Evolutionary conservation across 2,797 vertebrate genomes (phyloP).

Genomic region (Orientallactaga sibirica): DNA sequence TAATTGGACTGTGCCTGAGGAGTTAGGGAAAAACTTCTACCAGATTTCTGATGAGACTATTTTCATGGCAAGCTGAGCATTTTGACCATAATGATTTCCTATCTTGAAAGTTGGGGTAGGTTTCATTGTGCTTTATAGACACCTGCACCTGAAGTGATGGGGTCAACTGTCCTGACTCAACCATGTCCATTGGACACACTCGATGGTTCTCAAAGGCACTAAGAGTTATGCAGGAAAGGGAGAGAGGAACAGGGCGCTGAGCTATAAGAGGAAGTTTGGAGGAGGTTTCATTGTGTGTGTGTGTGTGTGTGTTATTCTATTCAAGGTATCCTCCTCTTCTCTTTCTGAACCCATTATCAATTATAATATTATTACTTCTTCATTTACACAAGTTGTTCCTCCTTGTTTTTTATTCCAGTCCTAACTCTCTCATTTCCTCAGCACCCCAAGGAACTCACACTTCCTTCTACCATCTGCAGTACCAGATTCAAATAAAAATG

Average conservation of each 20-base stretch:
- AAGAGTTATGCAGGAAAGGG: not conserved
- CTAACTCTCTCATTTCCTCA: conserved; percentile 67
- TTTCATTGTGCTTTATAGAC: conserved; percentile 12
- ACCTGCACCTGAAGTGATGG: not conserved
- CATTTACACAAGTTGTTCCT: conserved; percentile 42
- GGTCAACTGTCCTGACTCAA: not conserved
- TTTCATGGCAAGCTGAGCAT: conserved; percentile 32
- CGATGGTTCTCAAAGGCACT: not conserved
- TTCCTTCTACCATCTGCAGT: conserved; percentile 75
- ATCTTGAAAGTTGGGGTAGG: not conserved
- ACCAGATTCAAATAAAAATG: conserved; percentile 74
- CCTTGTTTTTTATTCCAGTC: conserved; percentile 57
- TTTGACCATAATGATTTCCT: not conserved
- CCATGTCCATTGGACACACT: not conserved
- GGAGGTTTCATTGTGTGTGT: not conserved
- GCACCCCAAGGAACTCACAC: conserved; percentile 63
- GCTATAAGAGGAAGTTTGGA: not conserved
- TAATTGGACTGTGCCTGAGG: not conserved
- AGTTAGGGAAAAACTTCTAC: not conserved
- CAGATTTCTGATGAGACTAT: conserved; percentile 25
- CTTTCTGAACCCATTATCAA: not conserved
- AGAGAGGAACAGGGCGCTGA: not conserved
- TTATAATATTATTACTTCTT: not conserved
- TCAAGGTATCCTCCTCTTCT: not conserved
- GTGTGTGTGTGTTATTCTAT: not conserved